Evolutionary conservation across 2,113 vertebrate species (phyloP).

Genomic region (Leucoraja erinaceus): DNA sequence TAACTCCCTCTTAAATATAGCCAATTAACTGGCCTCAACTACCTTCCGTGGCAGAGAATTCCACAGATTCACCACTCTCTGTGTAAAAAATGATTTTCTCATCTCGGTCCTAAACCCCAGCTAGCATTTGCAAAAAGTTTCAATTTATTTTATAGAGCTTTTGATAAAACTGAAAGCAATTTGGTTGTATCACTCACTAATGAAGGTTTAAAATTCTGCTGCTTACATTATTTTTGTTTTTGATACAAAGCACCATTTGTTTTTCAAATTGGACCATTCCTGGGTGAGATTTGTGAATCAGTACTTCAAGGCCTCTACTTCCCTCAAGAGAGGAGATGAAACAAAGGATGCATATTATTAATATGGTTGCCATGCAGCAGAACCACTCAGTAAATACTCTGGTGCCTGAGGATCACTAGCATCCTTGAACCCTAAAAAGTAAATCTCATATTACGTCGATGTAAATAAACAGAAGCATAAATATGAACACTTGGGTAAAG

Average conservation of each 20-base stretch:
- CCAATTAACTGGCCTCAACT: too few relatives aligned
- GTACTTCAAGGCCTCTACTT: background rate
- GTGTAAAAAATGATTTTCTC: too few relatives aligned
- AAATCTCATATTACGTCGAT: background rate
- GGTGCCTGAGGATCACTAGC: background rate
- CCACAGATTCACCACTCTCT: too few relatives aligned
- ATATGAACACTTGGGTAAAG: too few relatives aligned
- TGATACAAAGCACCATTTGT: conserved; percentile 12
- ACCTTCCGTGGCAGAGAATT: too few relatives aligned
- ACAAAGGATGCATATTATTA: background rate
- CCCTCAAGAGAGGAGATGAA: conserved; percentile 3
- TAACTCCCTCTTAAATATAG: too few relatives aligned
- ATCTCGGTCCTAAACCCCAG: too few relatives aligned
- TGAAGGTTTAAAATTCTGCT: background rate
- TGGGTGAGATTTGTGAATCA: background rate
- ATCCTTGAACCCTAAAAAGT: background rate
- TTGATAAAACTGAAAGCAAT: background rate
- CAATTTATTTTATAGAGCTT: background rate
- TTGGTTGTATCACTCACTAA: background rate
- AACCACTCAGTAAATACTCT: background rate
- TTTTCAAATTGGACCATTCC: conserved; percentile 5
- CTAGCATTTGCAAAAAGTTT: background rate
- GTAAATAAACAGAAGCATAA: too few relatives aligned
- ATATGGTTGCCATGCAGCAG: background rate
- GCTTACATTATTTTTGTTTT: background rate